These are phyloP conservation scores for Andrena bicolor DNA, from an alignment of 2,888 invertebrate genomes.

Conservation along the genomic window DNA sequence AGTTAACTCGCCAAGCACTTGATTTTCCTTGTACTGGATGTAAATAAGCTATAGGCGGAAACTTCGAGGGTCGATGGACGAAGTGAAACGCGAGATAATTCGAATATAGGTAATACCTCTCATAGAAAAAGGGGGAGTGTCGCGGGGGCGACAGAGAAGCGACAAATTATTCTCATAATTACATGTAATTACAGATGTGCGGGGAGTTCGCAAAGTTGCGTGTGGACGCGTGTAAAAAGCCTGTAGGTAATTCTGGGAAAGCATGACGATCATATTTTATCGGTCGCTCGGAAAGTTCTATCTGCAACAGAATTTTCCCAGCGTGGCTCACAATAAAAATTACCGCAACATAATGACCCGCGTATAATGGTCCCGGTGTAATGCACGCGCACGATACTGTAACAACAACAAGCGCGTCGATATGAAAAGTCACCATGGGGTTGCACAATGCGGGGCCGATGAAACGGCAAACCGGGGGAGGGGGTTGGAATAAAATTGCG, in stretches of 20 bases:
- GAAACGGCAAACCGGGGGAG: neutral
- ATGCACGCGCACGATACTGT: neutral
- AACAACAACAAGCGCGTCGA: neutral
- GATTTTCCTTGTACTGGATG: no score
- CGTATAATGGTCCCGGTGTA: neutral
- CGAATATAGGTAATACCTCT: neutral
- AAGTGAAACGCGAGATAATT: neutral
- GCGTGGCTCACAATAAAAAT: neutral
- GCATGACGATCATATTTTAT: neutral
- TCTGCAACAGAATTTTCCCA: neutral
- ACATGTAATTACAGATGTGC: neutral
- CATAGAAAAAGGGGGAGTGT: neutral
- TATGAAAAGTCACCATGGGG: conserved; percentile 21
- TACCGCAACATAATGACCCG: neutral
- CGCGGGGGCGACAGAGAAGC: neutral
- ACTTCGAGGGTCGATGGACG: neutral
- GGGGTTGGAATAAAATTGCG: conserved; percentile 12
- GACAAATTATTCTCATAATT: neutral
- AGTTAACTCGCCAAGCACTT: no score
- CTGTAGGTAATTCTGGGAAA: neutral
- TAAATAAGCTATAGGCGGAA: no score
- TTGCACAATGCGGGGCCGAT: neutral
- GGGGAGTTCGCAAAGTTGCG: neutral
- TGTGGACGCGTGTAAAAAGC: neutral
- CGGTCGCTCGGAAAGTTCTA: neutral